Evolutionary conservation across 2,888 invertebrate species (phyloP), one percentile per base, ranked within the genome.

Genomic region (Archips xylosteana): DNA sequence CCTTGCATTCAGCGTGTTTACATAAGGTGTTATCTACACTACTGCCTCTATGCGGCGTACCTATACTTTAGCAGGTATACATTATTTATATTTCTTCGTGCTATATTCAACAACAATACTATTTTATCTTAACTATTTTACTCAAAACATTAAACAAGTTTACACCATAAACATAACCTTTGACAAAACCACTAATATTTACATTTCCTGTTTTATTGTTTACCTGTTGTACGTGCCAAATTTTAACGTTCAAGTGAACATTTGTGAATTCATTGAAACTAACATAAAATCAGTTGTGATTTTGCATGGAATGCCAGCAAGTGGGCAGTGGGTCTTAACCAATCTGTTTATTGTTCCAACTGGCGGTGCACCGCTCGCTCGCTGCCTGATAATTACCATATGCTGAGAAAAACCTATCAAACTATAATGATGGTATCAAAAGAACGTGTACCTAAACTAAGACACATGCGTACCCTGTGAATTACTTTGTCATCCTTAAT

Each of bases 331-430:
- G 78, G 76, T 76, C 79, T 78, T 82, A 81, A 75, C 70, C 72
- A 75, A 69, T 54, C 69, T 88, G 87, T 91, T 91, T 91, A 84
- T 90, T 90, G 78, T 89, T 86, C 75, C 84, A 86, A 83, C 83
- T 85, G 86, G 82, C 76, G 76, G 59, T 72, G 71, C 76, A 71
- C 76, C 68, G 69, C 72, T 77, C 75, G 69, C 75, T 74, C 75
- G 79, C 73, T 80, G 77, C 81, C 78, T 85, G 89, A 87, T 83
- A 82, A 82, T 76, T 77, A 78, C 81, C 82, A 81, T 78, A 80
- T 81, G 82, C 76, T 64, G 75, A 74, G 76, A 79, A 76, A 71
- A 65, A 60, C 34, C 65, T 70, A 70, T 70, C 49, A 70, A 73
- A 69, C 59, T 54, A 67, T 59, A n/a, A 57, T 34, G 23, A 63